Percentiles rank a stretch among this genome's conserved stretches.
Conservation (phyloP, 2,888 invertebrate species). For the Agonopterix subpropinquella region DNA sequence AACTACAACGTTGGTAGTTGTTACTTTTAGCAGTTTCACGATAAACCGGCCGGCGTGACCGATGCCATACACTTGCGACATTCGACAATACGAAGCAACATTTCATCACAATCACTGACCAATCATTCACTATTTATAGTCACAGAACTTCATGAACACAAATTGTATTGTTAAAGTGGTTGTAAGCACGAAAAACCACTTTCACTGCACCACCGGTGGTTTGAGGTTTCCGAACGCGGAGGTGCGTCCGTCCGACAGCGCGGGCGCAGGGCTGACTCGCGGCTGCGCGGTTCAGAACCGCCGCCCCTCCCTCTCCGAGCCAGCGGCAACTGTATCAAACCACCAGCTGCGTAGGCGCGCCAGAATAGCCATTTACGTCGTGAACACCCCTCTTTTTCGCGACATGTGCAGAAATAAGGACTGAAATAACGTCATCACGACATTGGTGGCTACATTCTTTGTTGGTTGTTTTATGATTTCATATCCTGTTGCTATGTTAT, state of each 20-base stretch:
- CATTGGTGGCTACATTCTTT: not conserved
- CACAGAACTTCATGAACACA: slow-evolving; percentile 23
- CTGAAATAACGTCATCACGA: slow-evolving; percentile 3
- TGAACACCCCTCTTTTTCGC: slow-evolving; percentile 31
- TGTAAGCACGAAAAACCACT: slow-evolving; percentile 41
- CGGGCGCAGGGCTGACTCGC: slow-evolving; percentile 63
- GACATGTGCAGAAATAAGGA: slow-evolving; percentile 13
- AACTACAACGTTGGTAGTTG: slow-evolving; percentile 16
- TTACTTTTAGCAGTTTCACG: slow-evolving; percentile 22
- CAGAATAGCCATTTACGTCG: slow-evolving; percentile 58
- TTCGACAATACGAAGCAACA: slow-evolving; percentile 25
- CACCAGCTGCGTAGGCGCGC: slow-evolving; percentile 44
- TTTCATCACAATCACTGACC: slow-evolving; percentile 9
- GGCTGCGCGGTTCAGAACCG: slow-evolving; percentile 18
- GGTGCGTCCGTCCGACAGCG: slow-evolving; percentile 54
- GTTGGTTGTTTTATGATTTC: not conserved
- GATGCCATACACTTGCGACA: slow-evolving; percentile 19
- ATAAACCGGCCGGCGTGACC: slow-evolving; percentile 18
- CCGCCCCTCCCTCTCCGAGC: slow-evolving; percentile 43
- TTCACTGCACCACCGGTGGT: slow-evolving; percentile 47
- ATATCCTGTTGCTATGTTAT: too few species aligned
- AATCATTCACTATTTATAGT: slow-evolving; percentile 3
- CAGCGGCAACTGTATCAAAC: slow-evolving; percentile 44
- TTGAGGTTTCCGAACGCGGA: slow-evolving; percentile 19
- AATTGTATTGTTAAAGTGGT: slow-evolving; percentile 17